Conservation (phyloP, 2,797 vertebrate genomes). For the Alfaro cultratus region DNA sequence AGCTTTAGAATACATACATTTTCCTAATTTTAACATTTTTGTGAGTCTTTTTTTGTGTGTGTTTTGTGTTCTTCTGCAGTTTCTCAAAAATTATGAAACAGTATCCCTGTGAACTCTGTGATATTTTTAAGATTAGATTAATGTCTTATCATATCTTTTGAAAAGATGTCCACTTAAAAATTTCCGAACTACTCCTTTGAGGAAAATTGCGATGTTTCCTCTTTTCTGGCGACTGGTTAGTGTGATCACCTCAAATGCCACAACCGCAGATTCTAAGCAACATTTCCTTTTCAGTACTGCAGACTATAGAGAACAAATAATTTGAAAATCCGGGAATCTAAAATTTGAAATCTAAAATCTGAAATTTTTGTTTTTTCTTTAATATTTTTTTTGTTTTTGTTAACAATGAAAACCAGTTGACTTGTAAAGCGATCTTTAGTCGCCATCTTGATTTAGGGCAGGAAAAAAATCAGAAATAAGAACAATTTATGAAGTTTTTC, state of each 20-base stretch:
- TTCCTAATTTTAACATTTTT: not conserved
- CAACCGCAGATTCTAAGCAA: not conserved
- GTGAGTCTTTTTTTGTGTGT: not conserved
- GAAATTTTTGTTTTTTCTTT: not conserved
- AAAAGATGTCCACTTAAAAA: not conserved
- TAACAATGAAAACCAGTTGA: not conserved
- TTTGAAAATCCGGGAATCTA: not conserved
- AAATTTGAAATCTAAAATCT: not conserved
- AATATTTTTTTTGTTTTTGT: not conserved
- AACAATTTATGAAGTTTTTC: too few species aligned
- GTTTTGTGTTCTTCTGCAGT: not conserved
- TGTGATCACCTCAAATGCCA: not conserved
- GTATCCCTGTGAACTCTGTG: not conserved
- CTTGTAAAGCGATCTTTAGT: not conserved
- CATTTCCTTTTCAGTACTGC: not conserved
- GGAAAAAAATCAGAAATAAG: too few species aligned
- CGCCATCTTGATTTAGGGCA: too few species aligned
- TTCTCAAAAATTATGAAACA: not conserved
- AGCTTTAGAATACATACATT: not conserved
- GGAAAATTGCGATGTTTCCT: not conserved
- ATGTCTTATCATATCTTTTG: not conserved
- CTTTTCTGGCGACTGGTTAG: not conserved
- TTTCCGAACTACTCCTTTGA: not conserved
- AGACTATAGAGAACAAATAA: not conserved
- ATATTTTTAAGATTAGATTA: not conserved